Percentiles rank a stretch among this genome's conserved stretches.
Evolutionary conservation across 2,113 vertebrate genomes (phyloP).

Genomic region (Notechis scutatus): DNA sequence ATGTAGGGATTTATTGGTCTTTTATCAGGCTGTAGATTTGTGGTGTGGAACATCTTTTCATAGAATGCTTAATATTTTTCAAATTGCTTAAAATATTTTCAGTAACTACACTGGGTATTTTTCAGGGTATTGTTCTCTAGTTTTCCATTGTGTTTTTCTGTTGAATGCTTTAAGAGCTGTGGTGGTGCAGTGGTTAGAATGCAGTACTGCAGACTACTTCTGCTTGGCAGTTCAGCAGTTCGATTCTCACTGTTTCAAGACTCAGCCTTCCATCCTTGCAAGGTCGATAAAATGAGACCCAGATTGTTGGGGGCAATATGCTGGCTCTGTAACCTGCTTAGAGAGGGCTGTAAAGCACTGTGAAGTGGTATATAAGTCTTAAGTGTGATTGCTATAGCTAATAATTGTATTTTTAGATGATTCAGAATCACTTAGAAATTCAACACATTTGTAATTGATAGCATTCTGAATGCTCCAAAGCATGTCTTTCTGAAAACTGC

Average conservation of each 20-base stretch:
- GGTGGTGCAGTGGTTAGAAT: no score
- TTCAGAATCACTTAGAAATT: background rate
- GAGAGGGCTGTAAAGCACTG: no score
- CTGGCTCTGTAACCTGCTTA: no score
- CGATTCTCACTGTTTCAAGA: no score
- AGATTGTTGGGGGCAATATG: no score
- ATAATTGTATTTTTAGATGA: background rate
- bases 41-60: background rate
- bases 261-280: no score
- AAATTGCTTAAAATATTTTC: background rate
- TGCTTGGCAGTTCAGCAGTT: no score
- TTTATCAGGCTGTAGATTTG: background rate
- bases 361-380: no score
- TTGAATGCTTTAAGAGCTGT: background rate
- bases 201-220: no score
- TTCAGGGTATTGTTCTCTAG: background rate
- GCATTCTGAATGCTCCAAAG: background rate
- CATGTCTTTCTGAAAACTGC: background rate
- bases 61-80: background rate
- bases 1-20: background rate
- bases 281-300: no score
- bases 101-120: background rate
- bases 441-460: background rate
- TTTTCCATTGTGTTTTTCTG: background rate
- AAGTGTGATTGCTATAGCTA: background rate